These are phyloP conservation scores for Leptinotarsa undecemlineata DNA, from an alignment of 1,140 invertebrate species.

Conservation along the genomic window DNA sequence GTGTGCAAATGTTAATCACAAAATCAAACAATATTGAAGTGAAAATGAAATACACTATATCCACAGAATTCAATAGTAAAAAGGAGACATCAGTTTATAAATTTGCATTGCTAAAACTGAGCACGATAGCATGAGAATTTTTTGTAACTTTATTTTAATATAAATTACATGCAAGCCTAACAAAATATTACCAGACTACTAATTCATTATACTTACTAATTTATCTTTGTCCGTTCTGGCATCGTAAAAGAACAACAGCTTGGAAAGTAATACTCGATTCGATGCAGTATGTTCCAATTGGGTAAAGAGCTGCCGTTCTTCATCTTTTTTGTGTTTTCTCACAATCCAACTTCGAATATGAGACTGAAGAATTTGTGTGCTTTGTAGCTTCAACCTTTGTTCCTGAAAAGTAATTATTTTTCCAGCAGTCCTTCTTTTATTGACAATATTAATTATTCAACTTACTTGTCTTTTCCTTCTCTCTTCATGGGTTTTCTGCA, in stretches of 20 bases:
- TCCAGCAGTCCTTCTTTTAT: neutral
- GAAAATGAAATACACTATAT: no score
- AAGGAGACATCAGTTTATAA: neutral
- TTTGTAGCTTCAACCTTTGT: conserved; percentile 68
- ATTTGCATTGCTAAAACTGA: neutral
- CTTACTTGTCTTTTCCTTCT: conserved; percentile 81
- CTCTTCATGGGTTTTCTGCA: conserved; percentile 81
- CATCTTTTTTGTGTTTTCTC: conserved; percentile 68
- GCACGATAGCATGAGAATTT: neutral
- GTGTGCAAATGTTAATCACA: no score
- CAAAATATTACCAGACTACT: neutral
- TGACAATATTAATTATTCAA: conserved; percentile 1
- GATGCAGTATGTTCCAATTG: conserved; percentile 58
- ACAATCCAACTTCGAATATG: conserved; percentile 75
- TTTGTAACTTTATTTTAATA: neutral
- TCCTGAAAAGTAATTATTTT: conserved; percentile 57
- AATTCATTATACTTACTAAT: conserved; percentile 62
- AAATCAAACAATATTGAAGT: no score
- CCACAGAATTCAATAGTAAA: no score
- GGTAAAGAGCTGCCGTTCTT: conserved; percentile 72
- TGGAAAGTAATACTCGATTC: conserved; percentile 62
- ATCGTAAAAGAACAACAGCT: conserved; percentile 79
- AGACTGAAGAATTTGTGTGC: conserved; percentile 77
- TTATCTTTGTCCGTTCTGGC: conserved; percentile 68
- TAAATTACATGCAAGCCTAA: neutral